Base-by-base conservation (phyloP, 1,140 invertebrate species). In the Luehdorfia chinensis region DNA sequence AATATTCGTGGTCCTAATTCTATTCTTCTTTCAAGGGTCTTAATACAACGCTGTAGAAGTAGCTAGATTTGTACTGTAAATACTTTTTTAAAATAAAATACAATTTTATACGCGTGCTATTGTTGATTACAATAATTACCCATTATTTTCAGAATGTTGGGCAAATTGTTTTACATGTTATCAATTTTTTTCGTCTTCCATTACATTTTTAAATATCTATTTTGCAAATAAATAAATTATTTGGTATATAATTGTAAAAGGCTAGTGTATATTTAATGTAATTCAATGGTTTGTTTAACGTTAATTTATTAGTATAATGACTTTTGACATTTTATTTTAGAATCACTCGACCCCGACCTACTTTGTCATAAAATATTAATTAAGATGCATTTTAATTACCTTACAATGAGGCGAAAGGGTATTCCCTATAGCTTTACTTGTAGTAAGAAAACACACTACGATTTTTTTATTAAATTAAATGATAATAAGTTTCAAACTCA, bases 61-160 rank as follows among this genome's bases (percentile, higher is more conserved):
- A 73, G 65, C 48, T 78, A 76, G 66, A 60, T 37, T 30, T 65
- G 53, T 58, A 68, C 59, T 83, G 74, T 83, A 79, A 66, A 83
- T 77, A 79, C 32, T 57, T 44, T 52, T 59, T 58, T 55, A 52
- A 61, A 53, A 47, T 55, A 49, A 63, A 58, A 46, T 47, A 59
- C 52, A 49, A 57, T 78, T 81, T 78, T 77, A 69, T 79, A 75
- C 67, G 62, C 59, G 52, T 67, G 56, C 50, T 62, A 61, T 61
- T 59, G 44, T 69, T 60, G 36, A 44, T 45, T 55, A 47, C 58
- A 59, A 45, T 52, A 50, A 61, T 41, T 30, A 15, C 47, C 37
- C 43, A 56, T 54, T 49, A 57, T 59, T 64, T 66, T 47, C 28
- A 58, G 55, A 50, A 49, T 50, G 47, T 34, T 30, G 48, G 50